Evolutionary conservation across 2,797 vertebrate genomes (phyloP), one percentile per base, ranked within the genome.

Genomic region (Sciaenops ocellatus): DNA sequence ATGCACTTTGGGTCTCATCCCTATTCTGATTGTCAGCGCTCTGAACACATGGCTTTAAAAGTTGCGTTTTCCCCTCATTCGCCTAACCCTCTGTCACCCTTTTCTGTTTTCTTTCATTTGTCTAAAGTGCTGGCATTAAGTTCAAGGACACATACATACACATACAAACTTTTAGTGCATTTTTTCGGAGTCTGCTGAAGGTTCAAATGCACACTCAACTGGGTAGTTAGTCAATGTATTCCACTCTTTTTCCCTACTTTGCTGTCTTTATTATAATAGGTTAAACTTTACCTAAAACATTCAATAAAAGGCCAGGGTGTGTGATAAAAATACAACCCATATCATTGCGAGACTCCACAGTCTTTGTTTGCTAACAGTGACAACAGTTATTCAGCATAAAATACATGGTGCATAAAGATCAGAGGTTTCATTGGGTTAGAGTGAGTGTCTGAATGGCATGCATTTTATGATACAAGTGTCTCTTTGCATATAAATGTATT

Each of bases 11-110:
- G 80, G 84, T 89, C 92, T 85, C 84, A 79, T 91, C 85, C 89
- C 83, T 84, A 76, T 85, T 95, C 92, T 96, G 95, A 96, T 96
- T 96, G 95, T 96, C 95, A 92, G 94, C 89, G 93, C 94, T 95
- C 93, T 91, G 91, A 95, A 92, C 94, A 93, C 94, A 92, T 95
- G 94, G 93, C 94, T 96, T 95, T 91, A 86, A 92, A 93, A 91
- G 84, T 88, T 90, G 76, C 76, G 65, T 86, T 85, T 89, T 50
- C 73, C 66, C 72, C 79, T 84, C 59, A 15, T 67, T 76, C 62
- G 46, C 75, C 73, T 41, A 73, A 90, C 85, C 77, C 83, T 88
- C 50, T 17, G 78, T 64, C 79, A 73, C 69, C 84, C 59, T 80
- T 71, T 59, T 67, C 51, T 60, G 38, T 18, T 76, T 82, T 73